A percentile compares a stretch with the other conserved stretches of the same genome.
These are phyloP conservation scores for Hydrolagus affinis DNA, from an alignment of 2,113 vertebrate species.

Conservation along the genomic window DNA sequence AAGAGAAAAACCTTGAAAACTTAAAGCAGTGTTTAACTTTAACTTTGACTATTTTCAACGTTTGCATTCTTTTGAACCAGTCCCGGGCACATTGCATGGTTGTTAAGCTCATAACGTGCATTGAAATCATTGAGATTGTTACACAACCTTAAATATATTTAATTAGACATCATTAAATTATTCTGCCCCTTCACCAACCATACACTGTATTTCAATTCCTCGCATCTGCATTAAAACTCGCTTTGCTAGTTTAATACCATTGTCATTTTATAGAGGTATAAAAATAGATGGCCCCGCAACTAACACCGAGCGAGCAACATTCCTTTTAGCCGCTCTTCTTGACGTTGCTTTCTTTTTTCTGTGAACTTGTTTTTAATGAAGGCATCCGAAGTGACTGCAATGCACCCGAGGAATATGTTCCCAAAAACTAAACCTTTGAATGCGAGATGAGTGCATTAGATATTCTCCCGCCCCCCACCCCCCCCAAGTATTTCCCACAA, in stretches of 20 bases:
- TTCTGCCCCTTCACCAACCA: background rate
- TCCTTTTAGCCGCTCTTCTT: background rate
- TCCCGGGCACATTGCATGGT: background rate
- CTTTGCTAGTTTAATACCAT: no score
- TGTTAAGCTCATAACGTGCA: background rate
- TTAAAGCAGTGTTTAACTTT: conserved; percentile 11
- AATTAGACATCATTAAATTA: background rate
- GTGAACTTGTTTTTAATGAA: background rate
- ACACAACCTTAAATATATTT: background rate
- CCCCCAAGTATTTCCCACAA: background rate
- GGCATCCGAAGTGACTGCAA: no score
- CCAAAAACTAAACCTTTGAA: no score
- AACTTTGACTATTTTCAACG: conserved; percentile 1
- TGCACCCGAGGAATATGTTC: no score
- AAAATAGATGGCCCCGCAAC: background rate
- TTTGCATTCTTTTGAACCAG: conserved; percentile 1
- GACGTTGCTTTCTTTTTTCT: background rate
- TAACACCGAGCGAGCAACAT: background rate
- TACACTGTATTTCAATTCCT: background rate
- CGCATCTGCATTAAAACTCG: background rate
- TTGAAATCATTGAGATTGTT: background rate
- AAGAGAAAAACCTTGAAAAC: conserved; percentile 6
- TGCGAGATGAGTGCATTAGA: background rate
- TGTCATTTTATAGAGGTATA: background rate
- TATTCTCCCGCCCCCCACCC: no score